Base-by-base conservation (phyloP, 2,797 vertebrate genomes). In the Tachyglossus aculeatus region DNA sequence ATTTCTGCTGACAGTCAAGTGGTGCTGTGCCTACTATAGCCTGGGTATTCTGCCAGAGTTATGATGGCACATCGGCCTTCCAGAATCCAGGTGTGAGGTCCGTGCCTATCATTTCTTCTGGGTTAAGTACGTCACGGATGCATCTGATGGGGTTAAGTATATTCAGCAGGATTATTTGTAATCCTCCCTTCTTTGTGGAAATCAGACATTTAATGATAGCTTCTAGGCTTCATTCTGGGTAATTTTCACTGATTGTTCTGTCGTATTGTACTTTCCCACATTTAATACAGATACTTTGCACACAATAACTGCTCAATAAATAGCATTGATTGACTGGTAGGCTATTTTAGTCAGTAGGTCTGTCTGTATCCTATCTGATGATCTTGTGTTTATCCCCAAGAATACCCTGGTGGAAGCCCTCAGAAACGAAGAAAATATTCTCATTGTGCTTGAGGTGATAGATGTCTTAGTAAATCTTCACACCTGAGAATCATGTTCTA, bases 401-500 rank as follows among this genome's bases (percentile, higher is more conserved):
- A 21, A 6, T 29, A 51, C 47, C 21, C 24, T 52, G 45, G 67
- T 45, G 33, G 51, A 66, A 58, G 39, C 24, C 54, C 21, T 19
- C 9, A 54, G 29, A 51, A 21, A 11, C 22, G 16, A 10, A 53
- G 21, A 24, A 19, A 24, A 24, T 13, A 25, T 50, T 39, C 9
- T 61, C 37, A 6, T 38, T 67, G 71, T 40, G 39, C 31, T 36
- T 29, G 47, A 32, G 44, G 9, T 19, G 18, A 44, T 50, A 36
- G 4, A 32, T 5, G 33, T 9, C 18, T 34, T 56, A 29, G 57
- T 71, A 33, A 16, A 9, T 38, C 58, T 47, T 52, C 33, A 55
- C 52, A 34, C 68, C 67, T 68, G 69, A 70, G 60, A 71, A 41
- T 50, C 45, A 29, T 63, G 67, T 9, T 1, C 14, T 7, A 1